Evolutionary conservation across 2,113 vertebrate species (phyloP), one percentile per base, ranked within the genome.

Genomic region (Neolamprologus hecqui): DNA sequence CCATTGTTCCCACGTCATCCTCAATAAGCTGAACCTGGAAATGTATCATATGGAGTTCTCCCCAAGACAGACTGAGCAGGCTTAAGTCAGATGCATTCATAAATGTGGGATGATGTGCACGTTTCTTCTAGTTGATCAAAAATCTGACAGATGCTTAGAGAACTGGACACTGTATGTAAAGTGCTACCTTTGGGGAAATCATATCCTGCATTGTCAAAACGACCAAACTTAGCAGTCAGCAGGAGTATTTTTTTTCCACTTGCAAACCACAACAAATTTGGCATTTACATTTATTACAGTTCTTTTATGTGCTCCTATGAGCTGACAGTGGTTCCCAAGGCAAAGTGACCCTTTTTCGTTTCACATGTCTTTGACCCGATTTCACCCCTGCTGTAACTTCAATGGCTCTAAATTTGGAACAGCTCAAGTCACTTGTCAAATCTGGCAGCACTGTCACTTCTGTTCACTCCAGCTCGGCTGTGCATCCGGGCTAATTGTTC

Each of bases 401-500:
- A 91, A 87, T 88, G 40, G 73, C 21, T 89, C 93, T 93, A 95
- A 95, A 95, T 95, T 90, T 94, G 92, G 94, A 94, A 93, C 92
- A 90, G 68, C 91, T 91, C 86, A 15, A 92, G 89, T 92, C 84
- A 55, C 89, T 82, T 92, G 90, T 95, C 93, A 95, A 86, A 91
- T n/a, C 68, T 91, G 92, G 92, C 94, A 90, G 83, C 15, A 49
- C 85, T 86, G 92, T 94, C 92, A 93, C 91, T 90, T 91, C 49
- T 84, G 86, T 92, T 93, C 88, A 85, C 89, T 85, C 79, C 85
- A 45, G 86, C 89, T 84, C n/a, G 90, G 82, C 89, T 79, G 65
- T 88, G 83, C 89, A 88, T 95, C 92, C 79, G 70, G 94, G 93
- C 94, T 96, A 96, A 96, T 96, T 93, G 94, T 94, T 95, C 94